phyloP scores from a whole-genome alignment of 2,797 vertebrate species.

The Perodicticus potto region DNA sequence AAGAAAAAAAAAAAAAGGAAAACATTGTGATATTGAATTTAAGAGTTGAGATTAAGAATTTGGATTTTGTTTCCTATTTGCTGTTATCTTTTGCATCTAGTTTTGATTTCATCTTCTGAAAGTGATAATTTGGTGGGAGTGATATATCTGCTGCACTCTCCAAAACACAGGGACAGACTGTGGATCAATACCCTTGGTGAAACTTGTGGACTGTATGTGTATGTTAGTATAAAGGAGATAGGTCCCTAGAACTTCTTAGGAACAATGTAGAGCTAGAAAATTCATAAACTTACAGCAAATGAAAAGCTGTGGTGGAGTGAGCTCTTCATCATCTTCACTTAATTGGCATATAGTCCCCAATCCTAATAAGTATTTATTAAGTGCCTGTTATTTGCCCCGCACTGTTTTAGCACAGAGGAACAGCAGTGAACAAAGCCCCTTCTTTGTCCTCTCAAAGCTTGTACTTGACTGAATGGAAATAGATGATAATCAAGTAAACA shows the following conservation, averaged over 20 bases:
- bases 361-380: neutral
- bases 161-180: neutral
- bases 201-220: neutral
- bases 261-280: neutral
- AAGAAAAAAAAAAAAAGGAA: neutral
- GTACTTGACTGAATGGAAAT: neutral
- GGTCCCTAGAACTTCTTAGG: neutral
- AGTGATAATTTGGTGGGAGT: conserved; percentile 41
- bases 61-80: conserved; percentile 3
- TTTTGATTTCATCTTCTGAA: conserved; percentile 53
- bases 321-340: neutral
- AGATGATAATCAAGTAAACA: neutral
- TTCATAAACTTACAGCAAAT: neutral
- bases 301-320: neutral
- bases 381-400: neutral
- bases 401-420: neutral
- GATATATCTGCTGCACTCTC: neutral
- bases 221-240: neutral
- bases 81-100: neutral
- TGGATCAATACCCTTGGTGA: neutral
- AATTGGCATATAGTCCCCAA: neutral
- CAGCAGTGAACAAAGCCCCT: neutral
- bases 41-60: conserved; percentile 53
- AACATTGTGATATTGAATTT: conserved; percentile 7
- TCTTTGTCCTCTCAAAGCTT: neutral